Base-by-base conservation (phyloP, 1,140 invertebrate genomes). In the Drosophila nannoptera region DNA sequence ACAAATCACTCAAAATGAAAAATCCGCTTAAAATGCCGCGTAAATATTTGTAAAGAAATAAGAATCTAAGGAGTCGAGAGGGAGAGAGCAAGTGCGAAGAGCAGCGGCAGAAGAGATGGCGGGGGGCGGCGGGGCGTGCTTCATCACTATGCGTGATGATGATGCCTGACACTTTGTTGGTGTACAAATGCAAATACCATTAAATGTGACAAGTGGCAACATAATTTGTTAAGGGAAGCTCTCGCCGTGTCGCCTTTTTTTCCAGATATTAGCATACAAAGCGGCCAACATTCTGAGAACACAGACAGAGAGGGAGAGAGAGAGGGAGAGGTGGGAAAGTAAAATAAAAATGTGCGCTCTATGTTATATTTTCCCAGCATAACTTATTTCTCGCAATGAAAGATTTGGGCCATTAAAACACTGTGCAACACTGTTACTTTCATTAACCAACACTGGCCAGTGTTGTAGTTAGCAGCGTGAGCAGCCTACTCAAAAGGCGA, bases 141-240 rank as follows among this genome's bases (percentile, higher is more conserved):
- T 42, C 40, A 46, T 61, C 38, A 68, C 71, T 73, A 68, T 75
- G 75, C 76, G 75, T 82, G 71, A 43, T 74, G 65, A 70, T 76
- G 80, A 69, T 83, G 80, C 80, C 80, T 80, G 80, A 78, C 80
- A 84, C 80, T 83, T 86, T 77, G 80, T 67, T 69, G 75, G 68
- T 84, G 80, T 80, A 87, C 81, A 84, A 84, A 84, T 84, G 81
- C 81, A 84, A 84, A 86, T 86, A 86, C 82, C 81, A 86, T 86
- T 86, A 86, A 86, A 82, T 81, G 81, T 86, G 81, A 86, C 81
- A 86, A 86, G 81, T 87, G 82, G 82, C 82, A 86, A 87, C 81
- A 86, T 86, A 87, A 86, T 86, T 86, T 86, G 77, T 80, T 77
- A 77, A 70, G 82, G 55, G 73, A 76, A 68, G 77, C 77, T 69